phyloP scores from a whole-genome alignment of 2,113 vertebrate species.

The Pholis gunnellus region DNA sequence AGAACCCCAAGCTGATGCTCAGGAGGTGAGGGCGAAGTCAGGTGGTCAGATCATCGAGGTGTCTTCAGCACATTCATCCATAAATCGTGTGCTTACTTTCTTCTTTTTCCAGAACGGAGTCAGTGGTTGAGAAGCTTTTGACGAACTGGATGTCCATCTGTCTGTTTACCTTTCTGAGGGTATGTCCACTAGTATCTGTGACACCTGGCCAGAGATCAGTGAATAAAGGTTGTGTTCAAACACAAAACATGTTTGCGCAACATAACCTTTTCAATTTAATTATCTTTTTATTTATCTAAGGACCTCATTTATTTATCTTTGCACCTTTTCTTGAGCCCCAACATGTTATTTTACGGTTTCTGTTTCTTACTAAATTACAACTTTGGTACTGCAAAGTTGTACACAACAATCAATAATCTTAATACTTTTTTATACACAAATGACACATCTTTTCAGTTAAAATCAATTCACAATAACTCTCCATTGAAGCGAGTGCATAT shows the following conservation, averaged over 20 bases:
- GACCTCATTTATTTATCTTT: not conserved
- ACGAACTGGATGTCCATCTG: slow-evolving; percentile 99
- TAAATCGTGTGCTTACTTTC: not conserved
- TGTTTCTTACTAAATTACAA: not conserved
- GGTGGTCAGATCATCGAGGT: not conserved
- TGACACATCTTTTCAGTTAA: not conserved
- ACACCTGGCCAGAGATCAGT: not conserved
- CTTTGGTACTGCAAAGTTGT: not conserved
- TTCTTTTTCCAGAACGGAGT: slow-evolving; percentile 90
- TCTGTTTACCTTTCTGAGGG: slow-evolving; percentile 93
- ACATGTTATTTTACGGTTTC: not conserved
- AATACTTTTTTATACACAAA: not conserved
- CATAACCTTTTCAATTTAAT: too few relatives aligned
- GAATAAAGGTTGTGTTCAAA: not conserved
- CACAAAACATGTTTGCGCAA: too few relatives aligned
- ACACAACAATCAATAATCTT: not conserved
- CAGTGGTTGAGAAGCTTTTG: slow-evolving; percentile 96
- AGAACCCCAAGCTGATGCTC: slow-evolving; percentile 98
- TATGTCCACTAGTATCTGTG: slow-evolving; percentile 68
- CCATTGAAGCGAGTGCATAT: not conserved
- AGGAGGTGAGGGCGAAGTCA: slow-evolving; percentile 85
- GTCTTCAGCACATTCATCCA: not conserved
- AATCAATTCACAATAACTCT: not conserved
- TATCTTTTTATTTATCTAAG: too few relatives aligned
- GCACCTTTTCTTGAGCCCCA: not conserved